phyloP scores from a whole-genome alignment of 2,888 invertebrate genomes.

The Cerceris ruficornis region DNA sequence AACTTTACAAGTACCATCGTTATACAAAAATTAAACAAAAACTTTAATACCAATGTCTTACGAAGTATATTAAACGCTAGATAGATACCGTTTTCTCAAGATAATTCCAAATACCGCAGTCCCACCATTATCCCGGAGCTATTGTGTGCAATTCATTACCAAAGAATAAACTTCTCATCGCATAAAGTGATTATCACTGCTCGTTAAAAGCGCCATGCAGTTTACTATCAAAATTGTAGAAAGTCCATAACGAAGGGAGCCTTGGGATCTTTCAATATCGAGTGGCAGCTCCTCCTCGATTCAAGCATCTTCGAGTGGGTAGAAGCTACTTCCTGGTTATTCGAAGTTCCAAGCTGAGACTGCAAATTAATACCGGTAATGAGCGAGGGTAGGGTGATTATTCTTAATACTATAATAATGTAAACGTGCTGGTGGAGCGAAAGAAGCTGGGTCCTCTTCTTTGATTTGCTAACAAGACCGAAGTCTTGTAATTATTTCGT shows the following conservation, averaged over 20 bases:
- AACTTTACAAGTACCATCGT: too few species aligned
- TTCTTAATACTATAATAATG: constrained; percentile 10
- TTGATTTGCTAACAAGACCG: constrained; percentile 10
- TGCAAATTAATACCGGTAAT: constrained; percentile 11
- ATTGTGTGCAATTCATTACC: background rate
- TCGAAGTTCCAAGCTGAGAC: background rate
- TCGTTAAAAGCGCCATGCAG: constrained; percentile 27
- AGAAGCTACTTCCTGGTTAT: constrained; percentile 14
- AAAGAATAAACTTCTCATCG: background rate
- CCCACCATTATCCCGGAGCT: background rate
- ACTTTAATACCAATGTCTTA: too few species aligned
- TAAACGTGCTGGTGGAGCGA: background rate
- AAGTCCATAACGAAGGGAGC: background rate
- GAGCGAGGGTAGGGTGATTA: constrained; percentile 6
- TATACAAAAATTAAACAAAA: too few species aligned
- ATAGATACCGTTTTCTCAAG: too few species aligned
- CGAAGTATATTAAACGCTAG: too few species aligned
- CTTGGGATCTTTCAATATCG: constrained; percentile 8
- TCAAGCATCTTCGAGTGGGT: constrained; percentile 5
- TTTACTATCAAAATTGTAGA: background rate
- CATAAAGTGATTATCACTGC: constrained; percentile 39
- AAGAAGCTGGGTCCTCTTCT: background rate
- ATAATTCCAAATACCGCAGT: background rate
- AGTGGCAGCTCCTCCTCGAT: background rate
- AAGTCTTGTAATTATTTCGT: too few species aligned